Conservation (phyloP, 1,140 invertebrate species). For the Aphelinus certus region DNA sequence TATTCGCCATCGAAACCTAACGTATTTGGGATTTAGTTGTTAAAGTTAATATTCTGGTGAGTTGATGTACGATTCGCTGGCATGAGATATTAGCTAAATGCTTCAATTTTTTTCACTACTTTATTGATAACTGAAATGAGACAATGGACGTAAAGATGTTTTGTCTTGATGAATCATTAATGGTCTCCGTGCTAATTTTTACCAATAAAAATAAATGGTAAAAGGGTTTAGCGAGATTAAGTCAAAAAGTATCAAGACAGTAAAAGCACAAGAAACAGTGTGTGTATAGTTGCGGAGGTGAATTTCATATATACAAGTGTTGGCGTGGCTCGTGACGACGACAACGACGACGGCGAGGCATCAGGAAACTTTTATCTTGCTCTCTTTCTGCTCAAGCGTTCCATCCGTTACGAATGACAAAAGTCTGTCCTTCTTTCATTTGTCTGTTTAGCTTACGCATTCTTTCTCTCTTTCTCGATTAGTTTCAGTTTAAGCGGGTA, state of each 20-base stretch:
- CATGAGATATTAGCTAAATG: no score
- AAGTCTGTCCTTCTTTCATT: slow-evolving; percentile 16
- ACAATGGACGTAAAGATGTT: no score
- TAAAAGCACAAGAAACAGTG: slow-evolving; percentile 24
- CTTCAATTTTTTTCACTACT: no score
- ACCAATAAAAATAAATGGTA: no score
- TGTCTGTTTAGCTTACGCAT: neutral
- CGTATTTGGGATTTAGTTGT: no score
- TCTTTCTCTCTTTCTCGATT: slow-evolving; percentile 29
- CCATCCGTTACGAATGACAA: slow-evolving; percentile 27
- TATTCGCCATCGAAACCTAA: no score
- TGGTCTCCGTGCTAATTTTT: no score
- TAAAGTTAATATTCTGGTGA: no score
- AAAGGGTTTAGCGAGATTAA: no score
- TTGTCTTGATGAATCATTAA: no score
- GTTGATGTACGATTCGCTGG: no score
- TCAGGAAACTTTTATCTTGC: slow-evolving; percentile 55
- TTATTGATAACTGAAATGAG: no score
- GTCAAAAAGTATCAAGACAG: neutral
- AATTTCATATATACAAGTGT: slow-evolving; percentile 33
- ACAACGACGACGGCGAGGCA: slow-evolving; percentile 27
- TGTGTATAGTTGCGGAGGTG: slow-evolving; percentile 20
- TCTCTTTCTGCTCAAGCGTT: slow-evolving; percentile 23
- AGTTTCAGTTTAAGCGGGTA: slow-evolving; percentile 39
- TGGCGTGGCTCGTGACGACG: slow-evolving; percentile 35